Evolutionary conservation across 2,797 vertebrate genomes (phyloP).

Genomic region (Furcifer pardalis): DNA sequence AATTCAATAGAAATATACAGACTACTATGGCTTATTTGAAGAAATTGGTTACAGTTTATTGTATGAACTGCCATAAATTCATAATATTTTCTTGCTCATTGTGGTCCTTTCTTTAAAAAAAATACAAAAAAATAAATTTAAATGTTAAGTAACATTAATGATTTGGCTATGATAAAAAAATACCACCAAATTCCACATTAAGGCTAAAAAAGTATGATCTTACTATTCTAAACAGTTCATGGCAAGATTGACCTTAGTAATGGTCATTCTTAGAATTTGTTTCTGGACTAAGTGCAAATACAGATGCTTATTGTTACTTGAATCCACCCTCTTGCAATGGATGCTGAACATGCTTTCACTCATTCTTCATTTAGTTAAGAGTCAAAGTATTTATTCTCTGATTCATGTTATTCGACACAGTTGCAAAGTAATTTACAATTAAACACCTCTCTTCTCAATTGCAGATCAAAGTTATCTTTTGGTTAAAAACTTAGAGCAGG

Average conservation of each 20-base stretch:
- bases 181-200: constrained; percentile 59
- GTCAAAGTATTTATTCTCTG: background rate
- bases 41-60: constrained; percentile 79
- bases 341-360: constrained; percentile 42
- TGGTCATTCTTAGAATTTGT: constrained; percentile 32
- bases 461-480: background rate
- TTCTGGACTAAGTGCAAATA: constrained; percentile 55
- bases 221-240: constrained; percentile 40
- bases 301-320: constrained; percentile 47
- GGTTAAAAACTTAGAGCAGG: background rate
- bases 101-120: constrained; percentile 70
- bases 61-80: constrained; percentile 76
- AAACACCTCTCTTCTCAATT: background rate
- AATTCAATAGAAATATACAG: constrained; percentile 77
- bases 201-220: constrained; percentile 52
- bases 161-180: constrained; percentile 68
- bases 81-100: constrained; percentile 71
- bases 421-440: constrained; percentile 17
- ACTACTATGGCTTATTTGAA: constrained; percentile 69
- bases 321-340: constrained; percentile 51
- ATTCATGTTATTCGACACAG: constrained; percentile 10
- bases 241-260: constrained; percentile 48
- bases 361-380: constrained; percentile 39
- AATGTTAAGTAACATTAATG: constrained; percentile 72
- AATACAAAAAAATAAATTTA: constrained; percentile 73